Conservation (phyloP, 23 tunicate species). For the Aplidium turbinatum region DNA sequence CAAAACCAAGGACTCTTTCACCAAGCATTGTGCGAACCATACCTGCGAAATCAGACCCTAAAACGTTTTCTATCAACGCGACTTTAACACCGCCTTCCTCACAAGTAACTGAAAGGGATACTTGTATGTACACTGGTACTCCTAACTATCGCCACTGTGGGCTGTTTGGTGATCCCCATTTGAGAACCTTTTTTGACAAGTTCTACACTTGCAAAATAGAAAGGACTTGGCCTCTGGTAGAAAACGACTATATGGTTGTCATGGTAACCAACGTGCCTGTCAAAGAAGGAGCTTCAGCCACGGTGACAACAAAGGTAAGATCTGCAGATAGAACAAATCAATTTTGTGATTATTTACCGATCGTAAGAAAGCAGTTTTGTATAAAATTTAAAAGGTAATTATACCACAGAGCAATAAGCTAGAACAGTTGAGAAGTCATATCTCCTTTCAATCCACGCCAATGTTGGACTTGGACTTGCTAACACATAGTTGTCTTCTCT, state of each 20-base stretch:
- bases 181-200: constrained; percentile 72
- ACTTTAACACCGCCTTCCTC: neutral
- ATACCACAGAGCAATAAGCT: too few species aligned
- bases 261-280: constrained; percentile 72
- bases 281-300: constrained; percentile 55
- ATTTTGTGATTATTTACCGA: too few species aligned
- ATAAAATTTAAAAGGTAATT: too few species aligned
- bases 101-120: constrained; percentile 15
- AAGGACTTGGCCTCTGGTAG: constrained; percentile 74
- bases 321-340: too few species aligned
- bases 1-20: too few species aligned
- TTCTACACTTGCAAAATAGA: constrained; percentile 78
- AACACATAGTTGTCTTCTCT: too few species aligned
- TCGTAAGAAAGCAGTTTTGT: too few species aligned
- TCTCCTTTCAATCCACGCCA: too few species aligned
- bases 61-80: neutral
- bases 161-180: constrained; percentile 90
- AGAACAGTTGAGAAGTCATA: too few species aligned
- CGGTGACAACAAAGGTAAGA: constrained; percentile 73
- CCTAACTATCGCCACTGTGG: constrained; percentile 65
- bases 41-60: constrained; percentile 12
- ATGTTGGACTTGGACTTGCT: too few species aligned
- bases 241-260: constrained; percentile 78
- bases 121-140: constrained; percentile 60
- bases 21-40: too few species aligned